Evolutionary conservation across 1,140 invertebrate genomes (phyloP).

Genomic region (Metaphire vulgaris): DNA sequence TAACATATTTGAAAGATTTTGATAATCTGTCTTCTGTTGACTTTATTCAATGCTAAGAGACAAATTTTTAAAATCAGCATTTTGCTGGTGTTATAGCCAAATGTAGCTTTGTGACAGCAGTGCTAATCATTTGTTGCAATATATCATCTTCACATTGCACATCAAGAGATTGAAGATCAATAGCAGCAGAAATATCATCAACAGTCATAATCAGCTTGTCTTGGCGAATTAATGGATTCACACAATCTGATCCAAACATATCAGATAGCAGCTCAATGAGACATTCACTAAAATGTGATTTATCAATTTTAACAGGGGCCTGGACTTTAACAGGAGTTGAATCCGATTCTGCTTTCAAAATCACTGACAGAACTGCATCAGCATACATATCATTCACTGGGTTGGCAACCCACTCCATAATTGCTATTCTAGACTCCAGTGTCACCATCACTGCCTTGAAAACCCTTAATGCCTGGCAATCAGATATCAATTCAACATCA

Average conservation of each 20-base stretch:
- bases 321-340: conserved; percentile 43
- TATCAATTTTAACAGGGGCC: conserved; percentile 39
- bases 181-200: conserved; percentile 73
- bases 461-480: conserved; percentile 61
- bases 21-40: too few species aligned
- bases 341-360: conserved; percentile 47
- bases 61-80: too few species aligned
- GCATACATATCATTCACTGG: conserved; percentile 97
- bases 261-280: conserved; percentile 73
- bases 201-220: conserved; percentile 79
- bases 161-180: conserved; percentile 73
- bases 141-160: conserved; percentile 76
- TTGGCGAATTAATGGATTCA: conserved; percentile 89
- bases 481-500: conserved; percentile 65
- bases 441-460: conserved; percentile 69
- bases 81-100: conserved; percentile 67
- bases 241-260: conserved; percentile 85
- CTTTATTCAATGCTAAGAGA: too few species aligned
- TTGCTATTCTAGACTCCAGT: conserved; percentile 74
- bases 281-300: conserved; percentile 65
- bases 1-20: too few species aligned
- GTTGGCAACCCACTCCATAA: conserved; percentile 86
- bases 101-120: conserved; percentile 75
- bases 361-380: conserved; percentile 77
- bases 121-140: conserved; percentile 75